These are phyloP conservation scores for Beris chalybata DNA, from an alignment of 2,888 invertebrate genomes.

Conservation along the genomic window DNA sequence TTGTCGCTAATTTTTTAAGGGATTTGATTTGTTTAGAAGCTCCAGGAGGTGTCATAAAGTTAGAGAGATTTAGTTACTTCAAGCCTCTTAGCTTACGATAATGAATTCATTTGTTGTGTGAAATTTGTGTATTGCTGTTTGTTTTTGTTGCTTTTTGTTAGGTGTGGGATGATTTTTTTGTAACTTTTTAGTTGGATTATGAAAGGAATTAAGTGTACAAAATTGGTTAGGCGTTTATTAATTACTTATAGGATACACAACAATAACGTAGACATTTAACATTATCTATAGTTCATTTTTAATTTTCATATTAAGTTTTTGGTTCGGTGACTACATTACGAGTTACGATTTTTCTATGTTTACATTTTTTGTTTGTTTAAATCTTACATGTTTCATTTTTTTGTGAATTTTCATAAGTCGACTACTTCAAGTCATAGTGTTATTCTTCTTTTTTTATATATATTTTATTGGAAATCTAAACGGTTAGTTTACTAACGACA, in stretches of 20 bases:
- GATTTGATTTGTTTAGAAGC: constrained; percentile 5
- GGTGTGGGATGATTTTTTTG: background rate
- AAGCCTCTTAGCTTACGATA: constrained; percentile 18
- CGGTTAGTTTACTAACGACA: constrained; percentile 12
- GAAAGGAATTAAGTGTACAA: constrained; percentile 30
- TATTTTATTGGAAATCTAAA: constrained; percentile 16
- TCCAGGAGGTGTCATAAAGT: constrained; percentile 1
- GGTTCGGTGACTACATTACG: constrained; percentile 32
- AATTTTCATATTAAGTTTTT: constrained; percentile 8
- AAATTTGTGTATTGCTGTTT: constrained; percentile 3
- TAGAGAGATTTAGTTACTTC: constrained; percentile 16
- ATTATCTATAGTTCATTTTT: constrained; percentile 13
- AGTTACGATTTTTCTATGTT: constrained; percentile 20
- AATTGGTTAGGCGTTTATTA: constrained; percentile 29
- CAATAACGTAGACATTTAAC: constrained; percentile 28
- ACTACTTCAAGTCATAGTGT: constrained; percentile 31
- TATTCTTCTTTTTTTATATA: constrained; percentile 5
- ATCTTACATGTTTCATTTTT: constrained; percentile 13
- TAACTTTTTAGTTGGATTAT: constrained; percentile 5
- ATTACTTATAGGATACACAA: constrained; percentile 27
- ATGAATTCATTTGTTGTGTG: constrained; percentile 2
- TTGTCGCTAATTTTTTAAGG: constrained; percentile 11
- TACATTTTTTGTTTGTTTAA: constrained; percentile 3
- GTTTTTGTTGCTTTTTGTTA: constrained; percentile 1
- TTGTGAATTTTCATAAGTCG: constrained; percentile 28